phyloP scores from a whole-genome alignment of 2,113 vertebrate genomes.

The Pangasianodon gigas region DNA sequence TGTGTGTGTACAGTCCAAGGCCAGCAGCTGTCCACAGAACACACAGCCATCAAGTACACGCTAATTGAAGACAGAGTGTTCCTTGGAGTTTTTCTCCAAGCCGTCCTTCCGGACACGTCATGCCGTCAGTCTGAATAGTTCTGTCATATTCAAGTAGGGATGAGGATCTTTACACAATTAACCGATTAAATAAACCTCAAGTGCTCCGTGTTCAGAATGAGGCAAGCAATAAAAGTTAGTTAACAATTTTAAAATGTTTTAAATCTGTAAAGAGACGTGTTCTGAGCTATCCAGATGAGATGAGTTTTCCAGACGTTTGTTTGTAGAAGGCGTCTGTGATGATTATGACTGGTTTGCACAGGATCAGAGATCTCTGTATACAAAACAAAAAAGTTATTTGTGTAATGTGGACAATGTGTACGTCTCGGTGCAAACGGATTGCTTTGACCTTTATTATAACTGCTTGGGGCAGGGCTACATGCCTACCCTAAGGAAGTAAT shows the following conservation, averaged over 20 bases:
- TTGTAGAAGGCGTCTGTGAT: neutral
- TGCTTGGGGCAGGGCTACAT: neutral
- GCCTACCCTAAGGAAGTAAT: neutral
- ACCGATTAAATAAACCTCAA: slow-evolving; percentile 14
- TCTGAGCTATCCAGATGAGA: neutral
- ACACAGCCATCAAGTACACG: slow-evolving; percentile 13
- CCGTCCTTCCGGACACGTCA: slow-evolving; percentile 18
- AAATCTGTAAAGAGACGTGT: neutral
- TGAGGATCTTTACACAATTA: neutral
- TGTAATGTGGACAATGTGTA: neutral
- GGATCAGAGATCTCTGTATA: neutral
- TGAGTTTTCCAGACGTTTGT: neutral
- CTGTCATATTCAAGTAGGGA: neutral
- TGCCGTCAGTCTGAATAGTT: neutral
- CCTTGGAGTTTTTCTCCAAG: neutral
- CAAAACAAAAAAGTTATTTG: neutral
- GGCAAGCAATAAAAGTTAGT: neutral
- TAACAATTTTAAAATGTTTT: neutral
- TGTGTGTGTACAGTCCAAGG: slow-evolving; percentile 40
- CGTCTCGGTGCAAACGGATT: neutral
- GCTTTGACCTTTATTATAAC: neutral
- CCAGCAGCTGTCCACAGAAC: slow-evolving; percentile 38
- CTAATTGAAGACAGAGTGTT: slow-evolving; percentile 41
- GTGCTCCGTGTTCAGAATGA: neutral
- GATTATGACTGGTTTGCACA: neutral